Evolutionary conservation across 2,888 invertebrate species (phyloP), one percentile per base, ranked within the genome.

Genomic region (Polydesmus complanatus): DNA sequence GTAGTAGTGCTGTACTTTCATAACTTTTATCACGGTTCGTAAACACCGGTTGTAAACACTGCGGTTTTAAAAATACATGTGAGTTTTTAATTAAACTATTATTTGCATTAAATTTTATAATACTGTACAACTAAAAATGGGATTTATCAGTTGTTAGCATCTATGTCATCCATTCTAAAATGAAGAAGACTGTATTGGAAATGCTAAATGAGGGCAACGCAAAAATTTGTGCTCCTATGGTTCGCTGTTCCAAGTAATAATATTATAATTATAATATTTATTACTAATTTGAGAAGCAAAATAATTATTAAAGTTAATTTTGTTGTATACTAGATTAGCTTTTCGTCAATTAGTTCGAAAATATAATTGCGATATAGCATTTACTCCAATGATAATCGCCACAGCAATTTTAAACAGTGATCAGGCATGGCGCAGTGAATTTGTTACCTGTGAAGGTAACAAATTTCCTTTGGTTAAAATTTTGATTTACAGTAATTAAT

Each of bases 341-440:
- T 93, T 91, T 71, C 78, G 92, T 50, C 78, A 78, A 61, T 74
- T 92, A 22, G 81, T 90, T 1, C 78, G 85, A 63, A 81, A 83
- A 64, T 93, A 92, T 74, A 83, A 83, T 54, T 91, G 90, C 65
- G 90, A 96, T 72, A 73, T 97, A 61, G 86, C 88, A 67, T 97
- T 88, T 71, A 91, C 95, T 0, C 96, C 97, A 0, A 97, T 98
- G 97, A 93, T 97, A 67, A 78, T 97, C 65, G 89, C 96, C 0
- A 88, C 93, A 73, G 92, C 93, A 1, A 96, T 96, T 75, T 83
- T 89, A 59, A 83, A 85, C 70, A 95, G 95, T 65, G 77, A 82
- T 60, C 87, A 89, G 75, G 95, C 95, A 18, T 81, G 97, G 58
- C 73, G 79, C 3, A 86, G 81, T 74, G 91, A 92, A 74, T 91